These are phyloP conservation scores for Philopedon plagiatum DNA, from an alignment of 2,888 invertebrate genomes.

Conservation along the genomic window DNA sequence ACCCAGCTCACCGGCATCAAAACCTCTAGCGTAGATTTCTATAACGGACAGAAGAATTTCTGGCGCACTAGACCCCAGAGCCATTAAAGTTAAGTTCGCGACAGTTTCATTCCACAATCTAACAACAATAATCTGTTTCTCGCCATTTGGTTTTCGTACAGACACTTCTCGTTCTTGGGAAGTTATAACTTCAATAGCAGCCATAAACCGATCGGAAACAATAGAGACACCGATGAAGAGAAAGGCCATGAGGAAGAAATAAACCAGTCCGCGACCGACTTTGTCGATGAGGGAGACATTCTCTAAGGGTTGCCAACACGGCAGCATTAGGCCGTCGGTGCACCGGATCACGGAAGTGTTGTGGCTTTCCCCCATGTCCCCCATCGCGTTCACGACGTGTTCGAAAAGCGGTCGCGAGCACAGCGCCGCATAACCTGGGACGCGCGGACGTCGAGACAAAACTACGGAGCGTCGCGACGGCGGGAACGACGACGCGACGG, in stretches of 20 bases:
- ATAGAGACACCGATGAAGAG: conserved; percentile 99
- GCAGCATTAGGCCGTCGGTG: conserved; percentile 87
- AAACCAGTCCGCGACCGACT: conserved; percentile 88
- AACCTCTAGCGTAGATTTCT: conserved; percentile 96
- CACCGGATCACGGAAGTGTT: conserved; percentile 70
- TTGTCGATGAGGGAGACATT: conserved; percentile 84
- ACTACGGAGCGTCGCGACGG: conserved; percentile 39
- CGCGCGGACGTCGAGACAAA: conserved; percentile 42
- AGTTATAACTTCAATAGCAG: conserved; percentile 96
- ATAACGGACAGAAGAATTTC: conserved; percentile 98
- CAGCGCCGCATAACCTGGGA: conserved; percentile 39
- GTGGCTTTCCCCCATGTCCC: conserved; percentile 46
- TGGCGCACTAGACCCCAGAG: conserved; percentile 97
- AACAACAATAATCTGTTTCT: conserved; percentile 81
- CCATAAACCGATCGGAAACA: conserved; percentile 99
- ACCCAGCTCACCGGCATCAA: conserved; percentile 96
- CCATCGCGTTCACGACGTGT: conserved; percentile 45
- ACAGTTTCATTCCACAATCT: conserved; percentile 99
- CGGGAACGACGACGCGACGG: conserved; percentile 2
- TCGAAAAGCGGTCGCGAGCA: conserved; percentile 12
- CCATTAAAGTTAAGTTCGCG: conserved; percentile 98
- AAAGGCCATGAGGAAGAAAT: conserved; percentile 91
- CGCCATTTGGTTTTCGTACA: conserved; percentile 88
- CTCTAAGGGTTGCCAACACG: conserved; percentile 89
- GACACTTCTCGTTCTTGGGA: conserved; percentile 96